Base-by-base conservation (phyloP, 1,140 invertebrate species). In the Aphelenchoides fujianensis region DNA sequence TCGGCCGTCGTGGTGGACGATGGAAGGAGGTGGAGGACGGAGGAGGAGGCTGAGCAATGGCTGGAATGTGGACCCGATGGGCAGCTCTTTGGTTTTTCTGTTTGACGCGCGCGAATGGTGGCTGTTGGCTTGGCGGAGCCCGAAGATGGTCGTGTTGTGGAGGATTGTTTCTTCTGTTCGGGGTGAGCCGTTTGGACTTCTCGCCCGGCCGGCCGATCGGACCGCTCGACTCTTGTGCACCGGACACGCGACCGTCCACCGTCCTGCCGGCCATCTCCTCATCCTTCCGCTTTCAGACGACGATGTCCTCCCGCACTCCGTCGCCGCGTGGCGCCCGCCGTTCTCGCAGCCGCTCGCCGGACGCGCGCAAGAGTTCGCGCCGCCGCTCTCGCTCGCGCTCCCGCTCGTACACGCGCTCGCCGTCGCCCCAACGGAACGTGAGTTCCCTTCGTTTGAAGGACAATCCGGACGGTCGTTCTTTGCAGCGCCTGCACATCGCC, bases 401-500 rank as follows among this genome's bases (percentile, higher is more conserved):
- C 28, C 19, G 7, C 5, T 7, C 55, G 23, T 16, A 59, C 27
- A 27, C 55, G 55, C 19, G 23, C 12, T 59, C 55, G 5, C 5
- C 5, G 19, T 59, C 55, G 55, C 55, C 55, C 7, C 55, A 59
- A 59, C 23, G 41, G 12, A 48, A 48, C 12, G 41, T 48, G 23
- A 48, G n/a, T n/a, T n/a, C n/a, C n/a, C n/a, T n/a, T n/a, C n/a
- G n/a, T n/a, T n/a, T 48, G 41, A 48, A 48, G 12, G 41, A 48
- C 12, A 48, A n/a, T n/a, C 12, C 41, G 23, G 41, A 48, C 23
- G 12, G 12, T 48, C 41, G 41, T 48, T 16, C 12, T 48, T 48
- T 48, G 12, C 23, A 74, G n/a, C 72, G 72, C 3, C 32, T 74
- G 1, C 72, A 74, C 30, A 73, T 73, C 67, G 72, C 68, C 19